Percentiles rank a stretch among this genome's conserved stretches.
phyloP scores from a whole-genome alignment of 1,140 invertebrate species.

The Ips typographus region DNA sequence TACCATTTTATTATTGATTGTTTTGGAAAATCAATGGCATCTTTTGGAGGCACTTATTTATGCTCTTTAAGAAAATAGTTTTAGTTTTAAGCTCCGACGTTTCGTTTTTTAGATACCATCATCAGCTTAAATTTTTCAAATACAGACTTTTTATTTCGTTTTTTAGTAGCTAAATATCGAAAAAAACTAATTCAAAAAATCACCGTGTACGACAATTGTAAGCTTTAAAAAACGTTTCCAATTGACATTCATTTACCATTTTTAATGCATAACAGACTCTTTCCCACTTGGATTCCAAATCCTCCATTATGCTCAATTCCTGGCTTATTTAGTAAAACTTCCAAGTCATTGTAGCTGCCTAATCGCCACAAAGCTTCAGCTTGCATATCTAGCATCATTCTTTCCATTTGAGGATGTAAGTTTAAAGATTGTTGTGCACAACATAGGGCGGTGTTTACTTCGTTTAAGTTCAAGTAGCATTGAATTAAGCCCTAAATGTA shows the following conservation, averaged over 20 bases:
- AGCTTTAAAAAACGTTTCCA: too few relatives aligned
- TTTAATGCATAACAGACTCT: slow-evolving; percentile 60
- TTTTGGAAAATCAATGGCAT: too few relatives aligned
- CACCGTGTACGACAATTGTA: too few relatives aligned
- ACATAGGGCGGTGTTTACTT: slow-evolving; percentile 72
- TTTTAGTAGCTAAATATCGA: too few relatives aligned
- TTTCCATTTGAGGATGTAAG: slow-evolving; percentile 52
- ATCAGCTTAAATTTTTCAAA: too few relatives aligned
- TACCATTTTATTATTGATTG: too few relatives aligned
- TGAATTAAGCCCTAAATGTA: slow-evolving; percentile 63
- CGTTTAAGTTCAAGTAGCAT: slow-evolving; percentile 73
- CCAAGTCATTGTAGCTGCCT: slow-evolving; percentile 75
- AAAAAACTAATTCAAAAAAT: too few relatives aligned
- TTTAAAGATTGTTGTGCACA: slow-evolving; percentile 62
- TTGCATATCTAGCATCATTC: slow-evolving; percentile 63
- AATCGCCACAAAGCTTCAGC: slow-evolving; percentile 89
- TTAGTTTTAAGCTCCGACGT: too few relatives aligned
- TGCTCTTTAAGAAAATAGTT: too few relatives aligned
- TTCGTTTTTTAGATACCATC: too few relatives aligned
- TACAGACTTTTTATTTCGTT: too few relatives aligned
- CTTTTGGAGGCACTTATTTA: too few relatives aligned
- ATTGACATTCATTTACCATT: slow-evolving; percentile 38
- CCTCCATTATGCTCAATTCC: slow-evolving; percentile 53
- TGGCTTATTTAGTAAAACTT: slow-evolving; percentile 60
- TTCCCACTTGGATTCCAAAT: slow-evolving; percentile 66